Evolutionary conservation across 2,888 invertebrate genomes (phyloP).

Genomic region (Drosophila paranaensis): DNA sequence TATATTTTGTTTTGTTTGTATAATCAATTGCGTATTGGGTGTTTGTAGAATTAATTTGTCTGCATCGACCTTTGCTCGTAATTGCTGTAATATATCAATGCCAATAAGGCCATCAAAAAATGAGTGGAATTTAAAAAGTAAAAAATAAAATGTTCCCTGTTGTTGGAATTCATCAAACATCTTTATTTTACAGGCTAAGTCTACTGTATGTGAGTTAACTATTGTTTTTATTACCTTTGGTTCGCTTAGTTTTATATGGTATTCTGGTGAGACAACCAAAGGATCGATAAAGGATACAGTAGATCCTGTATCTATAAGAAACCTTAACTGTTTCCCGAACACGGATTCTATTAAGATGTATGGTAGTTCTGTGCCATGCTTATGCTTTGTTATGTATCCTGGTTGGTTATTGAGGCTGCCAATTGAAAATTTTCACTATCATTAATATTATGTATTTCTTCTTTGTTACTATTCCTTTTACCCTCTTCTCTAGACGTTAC

Average conservation of each 20-base stretch:
- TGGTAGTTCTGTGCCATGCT: not conserved
- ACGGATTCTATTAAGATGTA: not conserved
- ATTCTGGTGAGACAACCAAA: no score
- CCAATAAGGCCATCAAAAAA: no score
- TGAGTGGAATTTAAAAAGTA: no score
- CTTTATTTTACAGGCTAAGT: no score
- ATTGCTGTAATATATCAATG: no score
- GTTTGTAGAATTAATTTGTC: constrained; percentile 3
- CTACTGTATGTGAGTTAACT: no score
- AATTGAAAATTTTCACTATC: not conserved
- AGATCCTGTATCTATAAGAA: not conserved
- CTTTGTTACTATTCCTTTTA: no score
- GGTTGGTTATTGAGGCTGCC: not conserved
- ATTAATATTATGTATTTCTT: constrained; percentile 1
- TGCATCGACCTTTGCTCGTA: not conserved
- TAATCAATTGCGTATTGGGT: not conserved
- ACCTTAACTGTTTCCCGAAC: not conserved
- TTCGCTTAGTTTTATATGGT: no score
- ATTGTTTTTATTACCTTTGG: no score
- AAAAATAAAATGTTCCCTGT: no score
- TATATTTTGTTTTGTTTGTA: constrained; percentile 2
- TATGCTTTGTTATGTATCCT: not conserved
- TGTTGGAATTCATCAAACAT: no score
- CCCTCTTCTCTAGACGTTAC: no score
- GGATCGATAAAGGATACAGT: not conserved